These are phyloP conservation scores for Triplophysa siluroides DNA, from an alignment of 2,113 vertebrate genomes.

Conservation along the genomic window DNA sequence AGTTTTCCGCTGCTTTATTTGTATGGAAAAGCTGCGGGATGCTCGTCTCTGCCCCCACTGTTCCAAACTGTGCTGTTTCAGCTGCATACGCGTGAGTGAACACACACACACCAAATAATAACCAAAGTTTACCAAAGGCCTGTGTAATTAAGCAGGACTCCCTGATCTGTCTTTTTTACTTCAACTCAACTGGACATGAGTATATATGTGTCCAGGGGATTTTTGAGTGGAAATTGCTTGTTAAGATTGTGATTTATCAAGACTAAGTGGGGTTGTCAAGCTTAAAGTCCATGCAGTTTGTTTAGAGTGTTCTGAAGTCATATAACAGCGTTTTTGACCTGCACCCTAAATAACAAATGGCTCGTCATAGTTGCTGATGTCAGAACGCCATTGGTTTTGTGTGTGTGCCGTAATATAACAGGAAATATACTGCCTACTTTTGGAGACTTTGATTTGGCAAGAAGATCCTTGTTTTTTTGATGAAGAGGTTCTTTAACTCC, in stretches of 20 bases:
- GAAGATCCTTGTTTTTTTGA: too few species aligned
- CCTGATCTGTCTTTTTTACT: neutral
- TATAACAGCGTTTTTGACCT: too few species aligned
- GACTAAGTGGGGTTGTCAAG: neutral
- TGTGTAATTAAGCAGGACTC: neutral
- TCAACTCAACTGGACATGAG: neutral
- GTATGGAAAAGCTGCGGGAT: slow-evolving; percentile 98
- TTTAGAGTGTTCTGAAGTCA: too few species aligned
- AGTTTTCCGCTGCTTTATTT: slow-evolving; percentile 98
- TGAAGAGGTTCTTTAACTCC: neutral
- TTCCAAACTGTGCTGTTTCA: slow-evolving; percentile 99
- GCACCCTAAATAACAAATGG: too few species aligned
- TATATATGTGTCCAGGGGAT: neutral
- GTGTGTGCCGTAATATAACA: too few species aligned
- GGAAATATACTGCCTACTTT: too few species aligned
- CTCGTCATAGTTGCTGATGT: too few species aligned
- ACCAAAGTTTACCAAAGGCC: neutral
- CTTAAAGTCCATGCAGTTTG: too few species aligned
- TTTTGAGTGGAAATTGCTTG: neutral
- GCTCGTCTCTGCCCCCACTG: slow-evolving; percentile 97
- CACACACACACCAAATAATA: slow-evolving; percentile 6
- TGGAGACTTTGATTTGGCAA: too few species aligned
- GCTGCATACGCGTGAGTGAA: slow-evolving; percentile 91
- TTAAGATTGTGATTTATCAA: neutral
- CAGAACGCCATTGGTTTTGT: too few species aligned